These are phyloP conservation scores for Heliconius sara DNA, from an alignment of 2,888 invertebrate genomes.

Conservation along the genomic window DNA sequence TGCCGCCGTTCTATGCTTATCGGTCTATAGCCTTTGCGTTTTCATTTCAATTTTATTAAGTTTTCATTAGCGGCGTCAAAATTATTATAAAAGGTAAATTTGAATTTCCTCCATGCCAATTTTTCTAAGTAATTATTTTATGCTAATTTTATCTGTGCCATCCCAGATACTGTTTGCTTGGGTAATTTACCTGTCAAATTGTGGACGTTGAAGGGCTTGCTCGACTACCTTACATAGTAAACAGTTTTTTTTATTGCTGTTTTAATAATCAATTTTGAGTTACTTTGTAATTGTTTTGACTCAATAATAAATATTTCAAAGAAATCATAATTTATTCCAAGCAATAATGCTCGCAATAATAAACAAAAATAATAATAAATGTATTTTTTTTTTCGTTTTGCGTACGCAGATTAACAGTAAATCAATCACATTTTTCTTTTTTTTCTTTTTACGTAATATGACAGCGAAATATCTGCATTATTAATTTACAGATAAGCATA, in stretches of 20 bases:
- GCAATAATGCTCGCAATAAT: too few relatives aligned
- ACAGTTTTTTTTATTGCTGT: not conserved
- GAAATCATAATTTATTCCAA: too few relatives aligned
- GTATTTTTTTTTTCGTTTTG: too few relatives aligned
- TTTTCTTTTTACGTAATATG: too few relatives aligned
- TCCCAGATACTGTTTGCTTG: constrained; percentile 39
- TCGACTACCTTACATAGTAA: not conserved
- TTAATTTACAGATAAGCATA: too few relatives aligned
- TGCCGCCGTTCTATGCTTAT: too few relatives aligned
- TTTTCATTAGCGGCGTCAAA: constrained; percentile 32
- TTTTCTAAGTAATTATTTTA: constrained; percentile 68
- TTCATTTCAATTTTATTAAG: constrained; percentile 41
- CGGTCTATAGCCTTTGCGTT: not conserved
- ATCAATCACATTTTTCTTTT: too few relatives aligned
- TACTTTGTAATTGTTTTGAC: not conserved
- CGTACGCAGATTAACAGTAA: too few relatives aligned
- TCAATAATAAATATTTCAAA: too few relatives aligned
- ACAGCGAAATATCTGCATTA: too few relatives aligned
- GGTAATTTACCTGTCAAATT: constrained; percentile 32
- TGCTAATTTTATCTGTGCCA: constrained; percentile 63
- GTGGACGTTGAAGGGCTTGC: constrained; percentile 20
- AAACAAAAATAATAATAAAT: too few relatives aligned
- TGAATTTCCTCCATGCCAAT: constrained; percentile 9
- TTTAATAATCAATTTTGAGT: not conserved
- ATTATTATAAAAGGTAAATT: constrained; percentile 39